phyloP scores from a whole-genome alignment of 2,113 vertebrate genomes.

The Oreochromis aureus region DNA sequence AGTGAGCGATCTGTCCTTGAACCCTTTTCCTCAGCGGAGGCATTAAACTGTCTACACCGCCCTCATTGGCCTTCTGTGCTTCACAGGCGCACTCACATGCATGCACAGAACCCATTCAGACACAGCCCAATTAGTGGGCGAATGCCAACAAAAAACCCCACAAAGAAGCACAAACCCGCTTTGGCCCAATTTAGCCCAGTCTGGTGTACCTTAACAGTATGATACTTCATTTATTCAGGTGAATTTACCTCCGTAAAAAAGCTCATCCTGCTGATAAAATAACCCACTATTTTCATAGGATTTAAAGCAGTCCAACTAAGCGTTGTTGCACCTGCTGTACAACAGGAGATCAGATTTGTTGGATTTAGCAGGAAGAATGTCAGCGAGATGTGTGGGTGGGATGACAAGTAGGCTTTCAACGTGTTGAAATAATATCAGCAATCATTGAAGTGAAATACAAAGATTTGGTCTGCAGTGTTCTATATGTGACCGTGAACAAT shows the following conservation, averaged over 20 bases:
- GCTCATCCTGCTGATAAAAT: not conserved
- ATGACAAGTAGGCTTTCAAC: not conserved
- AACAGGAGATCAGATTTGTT: not conserved
- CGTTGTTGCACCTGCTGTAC: not conserved
- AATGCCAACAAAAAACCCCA: conserved; percentile 23
- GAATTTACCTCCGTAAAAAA: conserved; percentile 6
- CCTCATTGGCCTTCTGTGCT: conserved; percentile 40
- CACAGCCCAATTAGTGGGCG: conserved; percentile 47
- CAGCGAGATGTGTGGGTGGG: not conserved
- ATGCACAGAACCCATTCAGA: conserved; percentile 17
- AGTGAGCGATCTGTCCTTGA: conserved; percentile 55
- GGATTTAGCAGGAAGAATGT: not conserved
- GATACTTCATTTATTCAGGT: conserved; percentile 38
- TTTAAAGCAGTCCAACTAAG: conserved; percentile 13
- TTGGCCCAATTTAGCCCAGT: conserved; percentile 21
- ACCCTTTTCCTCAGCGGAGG: conserved; percentile 52
- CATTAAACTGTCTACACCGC: conserved; percentile 50
- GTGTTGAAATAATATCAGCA: not conserved
- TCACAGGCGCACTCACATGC: not conserved
- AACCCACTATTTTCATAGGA: not conserved
- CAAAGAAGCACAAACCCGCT: not conserved
- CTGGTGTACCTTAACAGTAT: not conserved
- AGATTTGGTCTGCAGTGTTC: not conserved
- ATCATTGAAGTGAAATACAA: not conserved
- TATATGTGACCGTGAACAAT: not conserved